Evolutionary conservation across 35 echinoderm and acorn worm species (phyloP).

Genomic region (Heliocidaris tuberculata): DNA sequence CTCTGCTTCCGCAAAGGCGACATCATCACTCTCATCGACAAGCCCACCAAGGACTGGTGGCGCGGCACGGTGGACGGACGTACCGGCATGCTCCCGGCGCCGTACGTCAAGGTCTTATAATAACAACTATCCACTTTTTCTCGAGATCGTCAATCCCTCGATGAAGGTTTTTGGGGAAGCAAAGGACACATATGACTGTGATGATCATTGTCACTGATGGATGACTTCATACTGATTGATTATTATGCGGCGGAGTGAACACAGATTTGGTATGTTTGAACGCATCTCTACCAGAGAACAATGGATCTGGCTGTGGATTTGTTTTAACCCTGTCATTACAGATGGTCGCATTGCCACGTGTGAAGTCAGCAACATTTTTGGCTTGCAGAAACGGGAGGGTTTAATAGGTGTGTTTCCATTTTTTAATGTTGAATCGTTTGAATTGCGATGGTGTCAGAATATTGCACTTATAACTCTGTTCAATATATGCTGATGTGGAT

Average conservation of each 20-base stretch:
- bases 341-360: background rate
- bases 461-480: background rate
- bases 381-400: background rate
- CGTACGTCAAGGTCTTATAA: constrained; percentile 76
- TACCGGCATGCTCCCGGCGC: constrained; percentile 80
- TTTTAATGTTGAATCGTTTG: no score
- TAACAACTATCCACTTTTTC: background rate
- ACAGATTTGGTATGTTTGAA: background rate
- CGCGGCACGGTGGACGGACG: constrained; percentile 62
- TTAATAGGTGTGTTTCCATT: background rate
- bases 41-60: constrained; percentile 83
- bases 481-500: background rate
- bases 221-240: background rate
- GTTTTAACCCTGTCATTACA: background rate
- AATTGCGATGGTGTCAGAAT: background rate
- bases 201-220: background rate
- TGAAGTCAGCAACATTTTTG: background rate
- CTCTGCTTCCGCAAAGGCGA: constrained; percentile 62
- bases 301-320: background rate
- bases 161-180: background rate
- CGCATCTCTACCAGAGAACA: background rate
- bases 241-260: background rate
- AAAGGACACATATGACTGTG: background rate
- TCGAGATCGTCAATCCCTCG: background rate
- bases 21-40: constrained; percentile 78